Conservation (phyloP, 2,113 vertebrate genomes). For the Arizona elegans region DNA sequence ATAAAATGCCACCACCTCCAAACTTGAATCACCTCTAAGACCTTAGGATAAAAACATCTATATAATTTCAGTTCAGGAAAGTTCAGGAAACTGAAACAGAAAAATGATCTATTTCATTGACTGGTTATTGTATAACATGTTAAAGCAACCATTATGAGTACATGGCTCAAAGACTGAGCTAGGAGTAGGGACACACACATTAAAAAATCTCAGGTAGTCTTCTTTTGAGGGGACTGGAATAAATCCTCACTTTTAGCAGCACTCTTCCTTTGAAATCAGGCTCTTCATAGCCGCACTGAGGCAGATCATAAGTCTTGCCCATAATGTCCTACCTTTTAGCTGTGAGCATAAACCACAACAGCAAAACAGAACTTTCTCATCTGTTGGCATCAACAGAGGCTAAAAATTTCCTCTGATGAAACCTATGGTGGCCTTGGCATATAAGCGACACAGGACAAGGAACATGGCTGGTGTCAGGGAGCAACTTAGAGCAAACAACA, state of each 20-base stretch:
- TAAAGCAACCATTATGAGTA: background rate
- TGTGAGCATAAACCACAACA: background rate
- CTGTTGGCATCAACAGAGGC: background rate
- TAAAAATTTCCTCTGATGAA: background rate
- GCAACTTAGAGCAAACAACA: background rate
- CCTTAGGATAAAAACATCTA: background rate
- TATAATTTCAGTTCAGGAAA: background rate
- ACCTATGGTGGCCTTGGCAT: too few relatives aligned
- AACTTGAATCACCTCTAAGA: background rate
- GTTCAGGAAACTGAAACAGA: background rate
- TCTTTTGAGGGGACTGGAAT: too few relatives aligned
- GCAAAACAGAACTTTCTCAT: background rate
- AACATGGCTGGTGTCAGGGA: background rate
- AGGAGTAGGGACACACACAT: background rate
- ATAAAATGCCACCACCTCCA: background rate
- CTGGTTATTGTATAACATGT: background rate
- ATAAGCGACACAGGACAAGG: too few relatives aligned
- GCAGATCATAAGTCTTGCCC: background rate
- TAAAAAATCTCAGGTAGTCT: too few relatives aligned
- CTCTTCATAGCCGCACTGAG: background rate
- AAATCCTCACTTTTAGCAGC: too few relatives aligned
- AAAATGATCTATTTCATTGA: background rate
- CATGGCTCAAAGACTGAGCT: background rate
- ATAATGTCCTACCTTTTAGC: background rate
- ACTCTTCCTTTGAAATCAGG: too few relatives aligned